A percentile compares a stretch with the other conserved stretches of the same genome.
Evolutionary conservation across 2,888 invertebrate genomes (phyloP).

Genomic region (Rhabditoides inermis): DNA sequence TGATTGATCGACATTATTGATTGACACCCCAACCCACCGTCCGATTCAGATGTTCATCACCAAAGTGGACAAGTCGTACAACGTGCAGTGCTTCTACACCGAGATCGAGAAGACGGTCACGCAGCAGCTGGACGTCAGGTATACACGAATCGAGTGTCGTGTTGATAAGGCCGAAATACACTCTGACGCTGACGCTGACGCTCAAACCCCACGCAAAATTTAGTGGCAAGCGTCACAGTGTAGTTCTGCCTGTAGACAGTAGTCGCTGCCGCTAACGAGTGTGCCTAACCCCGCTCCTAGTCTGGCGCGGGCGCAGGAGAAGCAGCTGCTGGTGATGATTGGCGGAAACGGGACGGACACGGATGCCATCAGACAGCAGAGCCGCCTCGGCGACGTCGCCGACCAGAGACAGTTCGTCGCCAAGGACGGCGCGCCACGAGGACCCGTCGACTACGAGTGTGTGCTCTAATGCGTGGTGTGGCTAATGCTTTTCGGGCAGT

Average conservation of each 20-base stretch:
- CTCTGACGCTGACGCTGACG: too few relatives aligned
- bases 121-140: slow-evolving; percentile 35
- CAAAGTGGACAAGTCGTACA: slow-evolving; percentile 40
- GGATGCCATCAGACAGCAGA: neutral
- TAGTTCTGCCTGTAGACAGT: too few relatives aligned
- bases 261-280: neutral
- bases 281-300: slow-evolving; percentile 11
- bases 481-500: too few relatives aligned
- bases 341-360: slow-evolving; percentile 11
- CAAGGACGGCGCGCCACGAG: too few relatives aligned
- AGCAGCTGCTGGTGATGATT: slow-evolving; percentile 13
- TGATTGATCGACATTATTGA: neutral
- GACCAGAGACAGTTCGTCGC: too few relatives aligned
- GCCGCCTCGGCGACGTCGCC: slow-evolving; percentile 4
- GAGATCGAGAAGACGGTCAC: slow-evolving; percentile 36
- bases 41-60: slow-evolving; percentile 44
- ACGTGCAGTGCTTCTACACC: slow-evolving; percentile 43
- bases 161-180: too few relatives aligned
- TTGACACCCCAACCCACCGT: too few relatives aligned
- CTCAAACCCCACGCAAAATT: too few relatives aligned
- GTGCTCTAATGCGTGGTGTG: too few relatives aligned
- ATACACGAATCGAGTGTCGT: too few relatives aligned
- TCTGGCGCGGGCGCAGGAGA: slow-evolving; percentile 12
- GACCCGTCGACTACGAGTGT: too few relatives aligned
- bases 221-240: too few relatives aligned